Evolutionary conservation across 2,113 vertebrate species (phyloP), one percentile per base, ranked within the genome.

Genomic region (Caracal caracal): DNA sequence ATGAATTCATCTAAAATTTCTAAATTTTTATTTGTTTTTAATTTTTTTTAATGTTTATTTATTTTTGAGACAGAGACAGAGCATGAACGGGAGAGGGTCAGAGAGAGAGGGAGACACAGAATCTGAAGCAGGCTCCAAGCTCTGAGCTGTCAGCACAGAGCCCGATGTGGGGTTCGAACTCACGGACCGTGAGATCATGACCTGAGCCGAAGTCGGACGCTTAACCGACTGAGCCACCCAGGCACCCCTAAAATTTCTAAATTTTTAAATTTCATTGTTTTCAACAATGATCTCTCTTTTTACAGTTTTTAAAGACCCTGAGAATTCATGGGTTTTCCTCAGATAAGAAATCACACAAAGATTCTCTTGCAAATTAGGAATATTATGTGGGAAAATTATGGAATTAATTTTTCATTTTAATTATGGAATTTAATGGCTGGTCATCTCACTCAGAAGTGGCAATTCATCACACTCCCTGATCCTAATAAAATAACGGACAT

Each of bases 331-430:
- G 9, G 8, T 78, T 53, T 78, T 78, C 35, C 6, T 94, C 75
- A 59, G 28, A 71, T 20, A 89, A 37, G 51, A 66, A 94, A 4
- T 22, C 35, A 1, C 9, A 63, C 6, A 63, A n/a, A 49, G 16
- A 24, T 59, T 8, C 12, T 26, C 51, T 94, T 84, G 81, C n/a
- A 59, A 71, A 33, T 47, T 35, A 51, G 2, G 4, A 73, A 30
- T 51, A 70, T 79, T 61, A 19, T 11, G 24, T 78, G 9, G 28
- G 12, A 22, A 70, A 63, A 76, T 94, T 59, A 80, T 53, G 24
- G 17, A 76, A 68, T 33, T 78, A 70, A 20, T 47, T 70, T 87
- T 94, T 90, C 33, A 49, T 93, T 96, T 90, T 93, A 28, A 20
- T 43, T 43, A 43, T 70, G 11, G 2, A 43, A 43, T 43, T 43